These are phyloP conservation scores for Cassiopea andromeda DNA, from an alignment of 30 jellyfish, hydroid and myxozoan genomes.

Conservation along the genomic window DNA sequence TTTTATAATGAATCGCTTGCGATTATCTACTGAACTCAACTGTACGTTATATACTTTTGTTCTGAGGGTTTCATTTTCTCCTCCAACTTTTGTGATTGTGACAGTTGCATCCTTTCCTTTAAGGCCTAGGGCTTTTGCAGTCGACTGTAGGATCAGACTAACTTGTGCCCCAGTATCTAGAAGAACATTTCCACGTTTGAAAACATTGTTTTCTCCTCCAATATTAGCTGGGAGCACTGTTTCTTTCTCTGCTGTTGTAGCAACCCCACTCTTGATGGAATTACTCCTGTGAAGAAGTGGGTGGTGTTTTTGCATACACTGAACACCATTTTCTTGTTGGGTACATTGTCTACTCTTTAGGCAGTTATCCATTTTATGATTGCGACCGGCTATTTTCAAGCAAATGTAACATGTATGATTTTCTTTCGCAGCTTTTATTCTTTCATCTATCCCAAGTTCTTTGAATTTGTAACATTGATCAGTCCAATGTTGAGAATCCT, in stretches of 20 bases:
- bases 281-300: constrained; percentile 38
- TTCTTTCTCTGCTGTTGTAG: constrained; percentile 45
- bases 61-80: constrained; percentile 58
- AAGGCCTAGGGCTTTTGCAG: constrained; percentile 50
- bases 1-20: constrained; percentile 16
- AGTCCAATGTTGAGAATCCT: constrained; percentile 56
- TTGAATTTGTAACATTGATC: constrained; percentile 58
- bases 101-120: constrained; percentile 48
- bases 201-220: constrained; percentile 44
- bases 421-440: constrained; percentile 45
- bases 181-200: constrained; percentile 62
- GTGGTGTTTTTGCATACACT: constrained; percentile 47
- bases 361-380: constrained; percentile 52
- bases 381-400: constrained; percentile 60
- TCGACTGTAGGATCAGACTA: constrained; percentile 47
- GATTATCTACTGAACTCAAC: constrained; percentile 23
- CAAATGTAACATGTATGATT: constrained; percentile 65
- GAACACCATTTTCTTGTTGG: constrained; percentile 36
- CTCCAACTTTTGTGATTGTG: constrained; percentile 65
- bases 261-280: constrained; percentile 44
- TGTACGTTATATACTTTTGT: constrained; percentile 32
- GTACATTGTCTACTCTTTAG: constrained; percentile 39
- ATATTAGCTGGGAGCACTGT: constrained; percentile 59
- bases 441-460: constrained; percentile 46
- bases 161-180: constrained; percentile 70